Evolutionary conservation across 2,113 vertebrate genomes (phyloP).

Genomic region (Takifugu flavidus): DNA sequence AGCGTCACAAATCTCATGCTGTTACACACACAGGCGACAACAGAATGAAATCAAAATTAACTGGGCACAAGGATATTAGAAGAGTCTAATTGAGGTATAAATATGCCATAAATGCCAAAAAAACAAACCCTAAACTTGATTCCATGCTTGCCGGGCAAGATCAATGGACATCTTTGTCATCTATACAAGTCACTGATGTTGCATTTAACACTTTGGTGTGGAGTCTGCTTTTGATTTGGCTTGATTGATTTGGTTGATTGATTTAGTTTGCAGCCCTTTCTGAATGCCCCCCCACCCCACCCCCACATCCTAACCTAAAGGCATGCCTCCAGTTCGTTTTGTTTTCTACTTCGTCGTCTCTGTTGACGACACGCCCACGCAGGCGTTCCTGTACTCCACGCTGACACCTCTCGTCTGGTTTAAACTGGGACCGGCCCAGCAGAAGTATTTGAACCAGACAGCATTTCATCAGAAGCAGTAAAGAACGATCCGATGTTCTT

Average conservation of each 20-base stretch:
- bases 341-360: background rate
- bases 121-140: no score
- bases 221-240: slow-evolving; percentile 51
- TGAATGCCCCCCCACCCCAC: slow-evolving; percentile 49
- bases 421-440: slow-evolving; percentile 31
- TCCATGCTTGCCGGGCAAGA: slow-evolving; percentile 27
- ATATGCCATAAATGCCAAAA: no score
- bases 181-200: slow-evolving; percentile 64
- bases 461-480: slow-evolving; percentile 26
- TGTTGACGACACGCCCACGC: slow-evolving; percentile 28
- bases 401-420: slow-evolving; percentile 25
- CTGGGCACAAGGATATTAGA: background rate
- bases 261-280: slow-evolving; percentile 67
- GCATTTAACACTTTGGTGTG: slow-evolving; percentile 64
- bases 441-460: slow-evolving; percentile 40
- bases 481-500: slow-evolving; percentile 29
- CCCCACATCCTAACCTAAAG: slow-evolving; percentile 61
- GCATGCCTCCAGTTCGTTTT: slow-evolving; percentile 65
- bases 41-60: background rate
- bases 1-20: no score
- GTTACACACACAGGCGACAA: no score
- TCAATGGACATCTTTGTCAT: slow-evolving; percentile 62
- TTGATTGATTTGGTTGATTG: slow-evolving; percentile 57
- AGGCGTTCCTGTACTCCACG: slow-evolving; percentile 38
- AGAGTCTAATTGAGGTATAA: no score